Conservation (phyloP, 2,888 invertebrate genomes). For the Pseudoips prasinana region DNA sequence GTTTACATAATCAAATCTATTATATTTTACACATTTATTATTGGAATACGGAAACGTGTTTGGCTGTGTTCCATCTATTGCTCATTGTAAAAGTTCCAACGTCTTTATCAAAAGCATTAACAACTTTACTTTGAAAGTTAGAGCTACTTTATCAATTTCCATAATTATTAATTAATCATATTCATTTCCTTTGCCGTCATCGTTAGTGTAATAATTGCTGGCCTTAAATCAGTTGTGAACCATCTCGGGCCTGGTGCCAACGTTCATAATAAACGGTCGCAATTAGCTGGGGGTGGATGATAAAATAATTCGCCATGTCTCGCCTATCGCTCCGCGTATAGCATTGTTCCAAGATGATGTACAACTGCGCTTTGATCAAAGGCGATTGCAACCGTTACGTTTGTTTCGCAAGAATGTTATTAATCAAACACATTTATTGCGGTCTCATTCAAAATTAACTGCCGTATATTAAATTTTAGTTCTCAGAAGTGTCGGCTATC, state of each 20-base stretch:
- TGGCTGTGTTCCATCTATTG: constrained; percentile 43
- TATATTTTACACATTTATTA: constrained; percentile 44
- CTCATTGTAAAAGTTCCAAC: constrained; percentile 38
- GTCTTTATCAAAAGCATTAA: constrained; percentile 41
- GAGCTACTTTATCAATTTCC: not conserved
- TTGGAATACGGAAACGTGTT: constrained; percentile 43
- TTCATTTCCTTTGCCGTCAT: constrained; percentile 22
- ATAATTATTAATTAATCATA: constrained; percentile 10
- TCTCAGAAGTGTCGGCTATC: constrained; percentile 72
- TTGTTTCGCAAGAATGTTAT: constrained; percentile 72
- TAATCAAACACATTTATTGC: constrained; percentile 78
- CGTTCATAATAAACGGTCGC: constrained; percentile 24
- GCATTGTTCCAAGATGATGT: constrained; percentile 60
- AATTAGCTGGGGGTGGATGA: constrained; percentile 36
- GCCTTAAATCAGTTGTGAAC: constrained; percentile 26
- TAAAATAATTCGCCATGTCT: constrained; percentile 51
- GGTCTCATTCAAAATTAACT: constrained; percentile 69
- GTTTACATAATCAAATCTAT: constrained; percentile 31
- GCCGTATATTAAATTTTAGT: constrained; percentile 66
- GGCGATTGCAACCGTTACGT: constrained; percentile 59
- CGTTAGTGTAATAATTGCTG: constrained; percentile 20
- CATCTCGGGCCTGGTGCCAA: constrained; percentile 33
- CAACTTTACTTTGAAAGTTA: not conserved
- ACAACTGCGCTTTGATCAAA: constrained; percentile 64
- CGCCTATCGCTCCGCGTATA: constrained; percentile 43